Base-by-base conservation (phyloP, 2,113 vertebrate genomes). In the Fulmarus glacialis region DNA sequence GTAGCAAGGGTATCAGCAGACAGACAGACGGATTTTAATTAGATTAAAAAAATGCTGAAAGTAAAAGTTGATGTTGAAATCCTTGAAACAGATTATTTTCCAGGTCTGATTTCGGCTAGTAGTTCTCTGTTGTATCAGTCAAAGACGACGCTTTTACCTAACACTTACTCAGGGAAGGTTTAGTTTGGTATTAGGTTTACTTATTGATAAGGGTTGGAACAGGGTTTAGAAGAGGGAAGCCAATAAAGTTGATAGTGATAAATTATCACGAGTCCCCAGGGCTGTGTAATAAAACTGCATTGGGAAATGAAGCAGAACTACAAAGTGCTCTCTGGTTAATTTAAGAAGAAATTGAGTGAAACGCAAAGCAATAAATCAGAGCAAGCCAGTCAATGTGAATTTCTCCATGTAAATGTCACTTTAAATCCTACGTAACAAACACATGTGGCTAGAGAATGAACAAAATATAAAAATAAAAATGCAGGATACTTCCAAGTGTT, bases 271-370 rank as follows among this genome's bases (percentile, higher is more conserved):
- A 96, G 96, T 97, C 98, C 97, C 97, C 77, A 93, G 98, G 98
- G 97, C 95, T 85, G 55, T 80, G 96, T 93, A 89, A 87, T 98
- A 98, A 98, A 98, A 96, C 94, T 71, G 95, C 68, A 42, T 14
- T 50, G 96, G 94, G 97, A 96, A 94, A 94, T 94, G 97, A 97
- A 96, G 97, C 97, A 97, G 96, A 98, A 97, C 97, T 98, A 85
- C 96, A 95, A 97, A 97, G 96, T 91, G 92, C 82, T 94, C 96
- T 81, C 60, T 48, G 89, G 89, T 95, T 98, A 97, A 98, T 98
- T 98, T 96, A 95, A 94, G 95, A 94, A 95, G 96, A 98, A 98
- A 97, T 97, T 93, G 92, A 96, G 91, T 87, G 97, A 96, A 95
- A 93, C 90, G 22, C 38, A 77, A 63, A 81, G 93, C 87, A 96